Evolutionary conservation across 1,140 invertebrate species (phyloP).

Genomic region (Drosophila pachea): DNA sequence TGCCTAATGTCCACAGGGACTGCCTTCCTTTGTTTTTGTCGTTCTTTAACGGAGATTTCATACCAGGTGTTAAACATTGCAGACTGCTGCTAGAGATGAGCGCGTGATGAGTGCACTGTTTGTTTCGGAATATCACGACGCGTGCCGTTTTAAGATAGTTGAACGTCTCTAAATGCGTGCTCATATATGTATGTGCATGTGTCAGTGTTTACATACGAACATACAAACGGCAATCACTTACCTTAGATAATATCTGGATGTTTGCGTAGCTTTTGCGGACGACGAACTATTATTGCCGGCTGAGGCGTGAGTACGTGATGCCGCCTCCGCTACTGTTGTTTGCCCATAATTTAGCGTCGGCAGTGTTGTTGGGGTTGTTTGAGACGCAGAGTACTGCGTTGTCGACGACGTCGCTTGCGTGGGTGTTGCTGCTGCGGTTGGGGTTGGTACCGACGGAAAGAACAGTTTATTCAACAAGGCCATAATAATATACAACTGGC

Average conservation of each 20-base stretch:
- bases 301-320: slow-evolving; percentile 66
- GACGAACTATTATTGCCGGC: slow-evolving; percentile 66
- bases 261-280: slow-evolving; percentile 72
- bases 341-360: slow-evolving; percentile 48
- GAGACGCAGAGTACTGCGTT: slow-evolving; percentile 24
- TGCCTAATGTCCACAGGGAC: slow-evolving; percentile 23
- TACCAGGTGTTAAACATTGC: slow-evolving; percentile 30
- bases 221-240: slow-evolving; percentile 56
- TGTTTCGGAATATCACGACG: slow-evolving; percentile 15
- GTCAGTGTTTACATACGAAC: slow-evolving; percentile 6
- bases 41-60: slow-evolving; percentile 38
- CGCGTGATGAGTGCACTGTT: slow-evolving; percentile 1
- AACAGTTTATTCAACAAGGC: slow-evolving; percentile 78
- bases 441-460: slow-evolving; percentile 70
- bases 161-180: slow-evolving; percentile 6
- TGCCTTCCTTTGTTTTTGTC: slow-evolving; percentile 28
- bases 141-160: slow-evolving; percentile 24
- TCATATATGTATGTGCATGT: slow-evolving; percentile 9
- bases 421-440: slow-evolving; percentile 48
- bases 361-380: slow-evolving; percentile 29
- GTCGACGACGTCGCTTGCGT: slow-evolving; percentile 43
- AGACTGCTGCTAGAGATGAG: slow-evolving; percentile 19
- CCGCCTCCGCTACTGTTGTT: slow-evolving; percentile 61
- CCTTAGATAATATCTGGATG: slow-evolving; percentile 79
- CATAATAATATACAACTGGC: slow-evolving; percentile 74